These are phyloP conservation scores for Eilema sororculum DNA, from an alignment of 2,888 invertebrate species.

Conservation along the genomic window DNA sequence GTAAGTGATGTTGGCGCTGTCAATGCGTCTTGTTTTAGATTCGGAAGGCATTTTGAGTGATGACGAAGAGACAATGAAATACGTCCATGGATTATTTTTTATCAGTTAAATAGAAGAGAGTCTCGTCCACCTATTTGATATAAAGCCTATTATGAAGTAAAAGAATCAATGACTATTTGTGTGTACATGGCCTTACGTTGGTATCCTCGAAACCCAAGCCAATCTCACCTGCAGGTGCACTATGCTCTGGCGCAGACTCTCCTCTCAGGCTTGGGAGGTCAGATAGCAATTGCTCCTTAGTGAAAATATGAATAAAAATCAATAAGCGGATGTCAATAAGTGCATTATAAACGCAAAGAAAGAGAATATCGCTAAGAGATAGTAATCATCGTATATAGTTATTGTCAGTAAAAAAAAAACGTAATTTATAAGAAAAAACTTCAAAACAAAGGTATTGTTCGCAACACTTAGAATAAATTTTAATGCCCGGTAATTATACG, in stretches of 20 bases:
- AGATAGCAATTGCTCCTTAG: too few species aligned
- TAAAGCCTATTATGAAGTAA: not conserved
- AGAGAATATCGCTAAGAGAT: too few species aligned
- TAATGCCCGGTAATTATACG: constrained; percentile 27
- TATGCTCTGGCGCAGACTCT: too few species aligned
- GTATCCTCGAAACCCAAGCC: too few species aligned
- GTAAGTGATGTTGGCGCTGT: not conserved
- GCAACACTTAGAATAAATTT: constrained; percentile 11
- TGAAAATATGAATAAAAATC: too few species aligned
- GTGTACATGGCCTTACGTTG: too few species aligned
- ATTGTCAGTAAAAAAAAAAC: too few species aligned
- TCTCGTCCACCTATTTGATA: not conserved
- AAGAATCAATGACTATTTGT: too few species aligned
- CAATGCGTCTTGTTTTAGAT: not conserved
- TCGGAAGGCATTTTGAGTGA: not conserved
- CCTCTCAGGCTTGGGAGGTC: too few species aligned
- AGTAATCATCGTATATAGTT: not conserved
- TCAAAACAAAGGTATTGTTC: not conserved
- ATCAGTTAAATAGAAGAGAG: not conserved
- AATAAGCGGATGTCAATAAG: too few species aligned
- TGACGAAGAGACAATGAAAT: not conserved
- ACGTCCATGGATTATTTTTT: not conserved
- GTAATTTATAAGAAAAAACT: not conserved
- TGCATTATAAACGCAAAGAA: too few species aligned
- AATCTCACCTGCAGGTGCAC: too few species aligned